Evolutionary conservation across 1,140 invertebrate species (phyloP), one percentile per base, ranked within the genome.

Genomic region (Pseudomyrmex sp.): DNA sequence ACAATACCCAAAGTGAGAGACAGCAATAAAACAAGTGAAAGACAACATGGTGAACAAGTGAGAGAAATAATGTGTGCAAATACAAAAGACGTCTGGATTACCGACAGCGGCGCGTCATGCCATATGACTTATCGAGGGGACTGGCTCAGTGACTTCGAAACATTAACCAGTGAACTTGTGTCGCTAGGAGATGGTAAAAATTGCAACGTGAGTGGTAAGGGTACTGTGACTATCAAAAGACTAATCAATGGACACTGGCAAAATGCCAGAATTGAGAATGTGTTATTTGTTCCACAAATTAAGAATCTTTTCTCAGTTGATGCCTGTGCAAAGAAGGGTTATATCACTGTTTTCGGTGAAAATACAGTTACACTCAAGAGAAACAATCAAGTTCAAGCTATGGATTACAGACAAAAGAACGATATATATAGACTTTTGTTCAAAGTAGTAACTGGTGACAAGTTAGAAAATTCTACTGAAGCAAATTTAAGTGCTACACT

Each of bases 21-120:
- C 13, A 52, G 10, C 2, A 15, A 10, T 2, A 12, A 12, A 0
- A 2, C 50, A 52, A 52, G 0, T 7, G 50, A 15, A 12, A 13
- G 4, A 0, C 0, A 15, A 0, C 2, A 13, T 5, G 2, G 0
- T 15, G 50, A 0, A 0, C 10, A 0, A 52, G 13, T 52, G 1
- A 15, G 0, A 52, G 50, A 52, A 10, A 52, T 52, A 13, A 52
- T 35, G 26, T 35, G 26, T 35, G 0, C 26, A 0, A 4, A 35
- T 5, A 35, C 0, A 0, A 35, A 35, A 15, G 50, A 52, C 0
- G 3, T 52, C 5, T 54, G 50, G 50, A 54, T 54, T 4, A 54
- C 50, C 5, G 50, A 54, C 0, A 54, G 50, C 13, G 10, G 50
- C 5, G 50, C 50, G 13, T 52, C 50, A 3, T 52, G 50, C 13